Evolutionary conservation across 92 coral and sea anemone species (phyloP).

Genomic region (Metridium senile): DNA sequence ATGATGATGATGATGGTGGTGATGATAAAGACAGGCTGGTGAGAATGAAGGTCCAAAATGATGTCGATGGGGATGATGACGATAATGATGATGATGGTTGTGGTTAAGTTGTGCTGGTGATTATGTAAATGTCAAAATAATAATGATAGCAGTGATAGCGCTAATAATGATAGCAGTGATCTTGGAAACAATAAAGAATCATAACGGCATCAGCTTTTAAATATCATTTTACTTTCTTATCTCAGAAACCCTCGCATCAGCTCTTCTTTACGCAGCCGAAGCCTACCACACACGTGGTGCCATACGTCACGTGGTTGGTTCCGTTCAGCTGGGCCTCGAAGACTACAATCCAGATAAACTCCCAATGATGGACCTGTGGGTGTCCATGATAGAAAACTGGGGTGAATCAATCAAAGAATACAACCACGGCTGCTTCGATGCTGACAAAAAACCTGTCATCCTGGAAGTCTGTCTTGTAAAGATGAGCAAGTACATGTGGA

Average conservation of each 20-base stretch:
- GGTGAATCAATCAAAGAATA: slow-evolving; percentile 73
- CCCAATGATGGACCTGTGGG: slow-evolving; percentile 65
- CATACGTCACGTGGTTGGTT: slow-evolving; percentile 77
- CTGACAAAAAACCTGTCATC: neutral
- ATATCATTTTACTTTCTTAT: neutral
- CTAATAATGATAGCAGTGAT: no score
- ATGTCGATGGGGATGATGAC: no score
- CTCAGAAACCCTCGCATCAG: slow-evolving; percentile 38
- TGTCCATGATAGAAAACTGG: slow-evolving; percentile 88
- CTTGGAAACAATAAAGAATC: no score
- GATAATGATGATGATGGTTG: no score
- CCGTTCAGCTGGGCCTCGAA: slow-evolving; percentile 59
- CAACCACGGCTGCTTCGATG: slow-evolving; percentile 17
- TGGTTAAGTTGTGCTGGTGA: no score
- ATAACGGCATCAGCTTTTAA: no score
- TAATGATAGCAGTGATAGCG: no score
- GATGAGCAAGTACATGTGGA: slow-evolving; percentile 74
- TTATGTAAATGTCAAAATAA: no score
- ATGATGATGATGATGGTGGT: no score
- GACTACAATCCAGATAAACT: neutral
- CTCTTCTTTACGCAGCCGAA: slow-evolving; percentile 77
- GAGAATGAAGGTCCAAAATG: no score
- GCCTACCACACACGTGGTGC: slow-evolving; percentile 83
- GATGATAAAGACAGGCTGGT: no score
- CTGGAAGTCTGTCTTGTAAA: slow-evolving; percentile 54